A percentile compares a stretch with the other conserved stretches of the same genome.
These are phyloP conservation scores for Drosophila tripunctata DNA, from an alignment of 2,888 invertebrate genomes.

Conservation along the genomic window DNA sequence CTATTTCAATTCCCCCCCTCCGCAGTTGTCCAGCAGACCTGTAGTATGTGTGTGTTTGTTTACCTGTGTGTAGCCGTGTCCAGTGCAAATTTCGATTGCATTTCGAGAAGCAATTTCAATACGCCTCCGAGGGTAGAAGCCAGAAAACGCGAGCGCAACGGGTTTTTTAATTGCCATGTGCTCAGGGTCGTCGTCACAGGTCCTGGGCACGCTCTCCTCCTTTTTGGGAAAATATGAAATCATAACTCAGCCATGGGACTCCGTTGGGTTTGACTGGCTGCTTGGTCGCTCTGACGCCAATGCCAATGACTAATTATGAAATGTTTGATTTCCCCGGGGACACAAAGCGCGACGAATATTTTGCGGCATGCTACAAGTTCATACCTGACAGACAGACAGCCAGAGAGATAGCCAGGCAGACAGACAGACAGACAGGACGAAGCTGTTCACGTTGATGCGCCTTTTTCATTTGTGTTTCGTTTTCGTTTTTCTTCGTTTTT, in stretches of 20 bases:
- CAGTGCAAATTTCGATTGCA: constrained; percentile 70
- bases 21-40: neutral
- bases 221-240: constrained; percentile 47
- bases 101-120: constrained; percentile 76
- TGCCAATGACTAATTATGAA: constrained; percentile 83
- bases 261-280: neutral
- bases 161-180: constrained; percentile 78
- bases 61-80: constrained; percentile 34
- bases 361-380: constrained; percentile 38
- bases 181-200: constrained; percentile 41
- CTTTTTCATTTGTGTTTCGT: constrained; percentile 34
- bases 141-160: constrained; percentile 58
- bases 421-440: no score
- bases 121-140: constrained; percentile 65
- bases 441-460: constrained; percentile 47
- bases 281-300: constrained; percentile 38
- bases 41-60: no score
- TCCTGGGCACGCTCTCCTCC: constrained; percentile 5
- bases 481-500: constrained; percentile 15
- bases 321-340: constrained; percentile 83
- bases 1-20: constrained; percentile 9
- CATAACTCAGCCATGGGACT: constrained; percentile 62
- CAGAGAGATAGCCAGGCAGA: no score
- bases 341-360: constrained; percentile 69
- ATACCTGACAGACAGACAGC: no score